Conservation (phyloP, 1,140 invertebrate species). For the Chironomus tepperi region DNA sequence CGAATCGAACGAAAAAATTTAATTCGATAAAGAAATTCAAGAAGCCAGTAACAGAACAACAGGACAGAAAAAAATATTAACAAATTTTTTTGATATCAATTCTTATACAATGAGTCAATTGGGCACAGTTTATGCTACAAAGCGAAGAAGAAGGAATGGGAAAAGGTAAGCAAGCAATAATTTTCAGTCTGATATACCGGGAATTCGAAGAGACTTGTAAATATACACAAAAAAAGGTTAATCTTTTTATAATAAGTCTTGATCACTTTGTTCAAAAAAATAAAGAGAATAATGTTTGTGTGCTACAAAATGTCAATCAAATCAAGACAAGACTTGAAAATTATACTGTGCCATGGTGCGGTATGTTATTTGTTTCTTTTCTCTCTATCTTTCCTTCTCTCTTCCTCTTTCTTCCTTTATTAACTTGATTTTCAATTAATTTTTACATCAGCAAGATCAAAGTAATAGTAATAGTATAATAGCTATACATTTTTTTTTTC, state of each 20-base stretch:
- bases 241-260: constrained; percentile 19
- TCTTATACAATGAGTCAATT: constrained; percentile 64
- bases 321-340: constrained; percentile 1
- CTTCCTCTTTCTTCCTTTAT: constrained; percentile 3
- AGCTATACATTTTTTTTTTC: neutral
- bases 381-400: neutral
- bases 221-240: constrained; percentile 16
- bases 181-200: constrained; percentile 25
- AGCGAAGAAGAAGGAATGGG: constrained; percentile 80
- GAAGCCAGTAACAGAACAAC: neutral
- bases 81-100: neutral
- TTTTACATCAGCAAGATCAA: constrained; percentile 2
- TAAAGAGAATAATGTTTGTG: neutral
- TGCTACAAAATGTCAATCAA: constrained; percentile 22
- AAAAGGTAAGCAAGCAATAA: constrained; percentile 65
- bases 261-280: constrained; percentile 23
- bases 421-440: neutral
- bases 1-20: neutral
- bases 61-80: neutral
- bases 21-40: no score
- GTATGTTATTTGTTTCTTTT: neutral
- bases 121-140: constrained; percentile 91
- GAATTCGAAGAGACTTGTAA: constrained; percentile 13
- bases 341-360: neutral
- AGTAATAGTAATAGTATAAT: constrained; percentile 18